Evolutionary conservation across 1,140 invertebrate species (phyloP), one percentile per base, ranked within the genome.

Genomic region (Drosophila varians): DNA sequence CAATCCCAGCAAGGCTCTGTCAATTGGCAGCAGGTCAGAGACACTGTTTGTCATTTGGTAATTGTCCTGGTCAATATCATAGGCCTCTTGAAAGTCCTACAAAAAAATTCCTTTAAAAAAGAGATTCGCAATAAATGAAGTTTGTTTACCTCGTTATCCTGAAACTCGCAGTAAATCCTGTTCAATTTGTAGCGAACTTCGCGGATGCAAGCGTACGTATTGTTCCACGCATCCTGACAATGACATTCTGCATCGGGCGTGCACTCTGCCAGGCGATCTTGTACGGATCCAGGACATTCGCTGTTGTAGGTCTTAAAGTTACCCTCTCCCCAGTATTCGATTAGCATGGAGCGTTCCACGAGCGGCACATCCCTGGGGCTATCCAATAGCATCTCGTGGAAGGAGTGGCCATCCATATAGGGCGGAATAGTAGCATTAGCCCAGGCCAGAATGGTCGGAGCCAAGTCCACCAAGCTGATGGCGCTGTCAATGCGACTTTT

Each of bases 251-350:
- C 93, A 3, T 93, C 92, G 25, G 92, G 91, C 42, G 91, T 92
- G 77, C 96, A 97, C 70, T 94, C 91, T 7, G 92, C 89, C 43
- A 96, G 78, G 77, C 93, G 92, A 46, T 91, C 76, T 86, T 93
- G 92, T 43, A 90, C 84, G 28, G 92, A 92, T 86, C 91, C 93
- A 1, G 93, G 93, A 77, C 95, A 96, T 0, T 82, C 87, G 0
- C 90, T 72, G 46, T 93, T 92, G 1, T 93, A 91, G 0, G 90
- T 92, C 3, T 91, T 76, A 1, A 90, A 58, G 18, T 93, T 93
- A 1, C 93, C 93, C 92, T 97, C 96, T 8, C 96, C 96, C 71
- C 93, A 93, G 82, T 97, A 96, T 87, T 97, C 96, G 18, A 97
- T 92, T 11, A 97, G 91, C 69, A 97, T 91, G 18, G 92, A 92